Conservation (phyloP, 1,140 invertebrate genomes). For the Eumeta japonica region DNA sequence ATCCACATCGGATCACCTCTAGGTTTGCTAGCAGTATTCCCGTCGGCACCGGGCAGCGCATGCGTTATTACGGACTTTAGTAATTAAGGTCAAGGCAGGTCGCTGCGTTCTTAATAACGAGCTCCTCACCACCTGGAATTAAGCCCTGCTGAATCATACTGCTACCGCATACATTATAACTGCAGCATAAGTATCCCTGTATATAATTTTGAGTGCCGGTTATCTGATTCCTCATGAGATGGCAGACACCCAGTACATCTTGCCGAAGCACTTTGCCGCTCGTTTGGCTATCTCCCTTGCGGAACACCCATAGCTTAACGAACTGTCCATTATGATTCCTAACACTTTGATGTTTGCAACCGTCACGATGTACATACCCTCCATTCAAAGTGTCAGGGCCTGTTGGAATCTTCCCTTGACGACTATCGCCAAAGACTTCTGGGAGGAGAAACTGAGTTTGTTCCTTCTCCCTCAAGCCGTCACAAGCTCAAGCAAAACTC, state of each 20-base stretch:
- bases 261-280: constrained; percentile 7
- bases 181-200: constrained; percentile 17
- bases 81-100: constrained; percentile 11
- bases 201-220: constrained; percentile 12
- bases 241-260: constrained; percentile 11
- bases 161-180: constrained; percentile 19
- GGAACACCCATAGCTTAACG: constrained; percentile 4
- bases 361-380: constrained; percentile 2
- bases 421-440: constrained; percentile 14
- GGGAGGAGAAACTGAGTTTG: constrained; percentile 11
- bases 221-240: constrained; percentile 15
- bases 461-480: constrained; percentile 17
- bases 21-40: constrained; percentile 16
- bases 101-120: constrained; percentile 11
- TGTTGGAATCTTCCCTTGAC: constrained; percentile 17
- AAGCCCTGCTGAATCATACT: constrained; percentile 13
- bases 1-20: constrained; percentile 5
- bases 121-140: constrained; percentile 1
- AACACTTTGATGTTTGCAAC: constrained; percentile 3
- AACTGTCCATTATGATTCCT: constrained; percentile 6
- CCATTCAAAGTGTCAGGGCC: constrained; percentile 10
- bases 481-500: constrained; percentile 4
- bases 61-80: constrained; percentile 16
- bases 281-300: constrained; percentile 2
- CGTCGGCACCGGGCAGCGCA: constrained; percentile 15